Conservation (phyloP, 2,113 vertebrate species). For the Crotalus tigris region DNA sequence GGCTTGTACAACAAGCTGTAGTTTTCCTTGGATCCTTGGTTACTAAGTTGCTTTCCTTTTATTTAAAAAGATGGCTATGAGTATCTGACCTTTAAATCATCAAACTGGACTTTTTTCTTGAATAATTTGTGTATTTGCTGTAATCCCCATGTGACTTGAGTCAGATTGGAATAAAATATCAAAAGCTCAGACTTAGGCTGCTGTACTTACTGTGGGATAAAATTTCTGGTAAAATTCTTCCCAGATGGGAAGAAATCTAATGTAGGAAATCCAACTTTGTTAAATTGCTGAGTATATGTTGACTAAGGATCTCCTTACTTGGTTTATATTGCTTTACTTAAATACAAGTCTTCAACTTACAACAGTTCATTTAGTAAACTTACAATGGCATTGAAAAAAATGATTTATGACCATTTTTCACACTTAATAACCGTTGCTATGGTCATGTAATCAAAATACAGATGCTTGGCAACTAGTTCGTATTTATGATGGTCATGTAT, state of each 20-base stretch:
- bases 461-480: neutral
- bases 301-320: neutral
- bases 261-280: neutral
- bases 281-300: neutral
- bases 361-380: neutral
- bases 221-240: neutral
- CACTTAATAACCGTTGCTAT: neutral
- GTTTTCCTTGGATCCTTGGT: neutral
- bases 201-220: neutral
- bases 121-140: neutral
- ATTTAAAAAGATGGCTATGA: neutral
- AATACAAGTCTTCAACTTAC: neutral
- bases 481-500: neutral
- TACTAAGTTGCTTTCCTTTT: neutral
- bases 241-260: neutral
- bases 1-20: neutral
- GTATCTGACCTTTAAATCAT: conserved; percentile 23
- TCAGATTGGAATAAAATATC: conserved; percentile 2
- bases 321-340: neutral
- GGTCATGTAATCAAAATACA: neutral
- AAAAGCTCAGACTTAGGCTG: neutral
- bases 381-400: neutral
- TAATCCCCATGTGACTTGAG: conserved; percentile 23
- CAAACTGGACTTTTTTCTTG: conserved; percentile 21
- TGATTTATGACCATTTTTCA: neutral